phyloP scores from a whole-genome alignment of 2,113 vertebrate genomes.

The Callospermophilus lateralis region DNA sequence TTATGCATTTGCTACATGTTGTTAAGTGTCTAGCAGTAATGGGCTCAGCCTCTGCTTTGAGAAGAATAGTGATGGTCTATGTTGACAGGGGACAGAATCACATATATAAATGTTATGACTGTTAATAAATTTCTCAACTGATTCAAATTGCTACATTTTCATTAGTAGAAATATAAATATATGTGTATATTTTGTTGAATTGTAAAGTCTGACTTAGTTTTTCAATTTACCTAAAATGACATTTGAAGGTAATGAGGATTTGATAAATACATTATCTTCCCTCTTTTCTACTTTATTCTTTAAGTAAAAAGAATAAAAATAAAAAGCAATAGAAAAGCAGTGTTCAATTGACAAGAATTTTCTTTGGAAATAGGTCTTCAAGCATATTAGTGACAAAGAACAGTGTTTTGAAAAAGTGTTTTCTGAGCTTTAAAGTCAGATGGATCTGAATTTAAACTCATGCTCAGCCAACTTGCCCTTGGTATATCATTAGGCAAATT shows the following conservation, averaged over 20 bases:
- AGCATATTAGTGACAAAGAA: background rate
- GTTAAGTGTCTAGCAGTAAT: background rate
- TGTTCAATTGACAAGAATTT: background rate
- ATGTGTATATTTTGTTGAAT: background rate
- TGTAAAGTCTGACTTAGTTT: background rate
- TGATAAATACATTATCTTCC: background rate
- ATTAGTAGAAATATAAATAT: background rate
- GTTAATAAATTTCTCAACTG: background rate
- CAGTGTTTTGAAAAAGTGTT: background rate
- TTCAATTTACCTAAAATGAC: background rate
- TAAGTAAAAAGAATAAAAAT: background rate
- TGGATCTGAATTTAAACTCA: background rate
- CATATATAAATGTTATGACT: background rate
- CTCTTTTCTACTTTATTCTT: background rate
- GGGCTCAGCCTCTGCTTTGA: background rate
- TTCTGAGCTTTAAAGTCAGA: background rate
- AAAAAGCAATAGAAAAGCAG: background rate
- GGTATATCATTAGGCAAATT: background rate
- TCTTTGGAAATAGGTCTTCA: background rate
- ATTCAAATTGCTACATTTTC: background rate
- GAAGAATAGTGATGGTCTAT: background rate
- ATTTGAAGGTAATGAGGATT: background rate
- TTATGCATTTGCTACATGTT: background rate
- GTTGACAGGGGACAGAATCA: background rate
- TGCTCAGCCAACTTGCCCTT: background rate